Percentiles rank a stretch among this genome's conserved stretches.
Conservation (phyloP, 2,113 vertebrate species). For the Vulpes lagopus region DNA sequence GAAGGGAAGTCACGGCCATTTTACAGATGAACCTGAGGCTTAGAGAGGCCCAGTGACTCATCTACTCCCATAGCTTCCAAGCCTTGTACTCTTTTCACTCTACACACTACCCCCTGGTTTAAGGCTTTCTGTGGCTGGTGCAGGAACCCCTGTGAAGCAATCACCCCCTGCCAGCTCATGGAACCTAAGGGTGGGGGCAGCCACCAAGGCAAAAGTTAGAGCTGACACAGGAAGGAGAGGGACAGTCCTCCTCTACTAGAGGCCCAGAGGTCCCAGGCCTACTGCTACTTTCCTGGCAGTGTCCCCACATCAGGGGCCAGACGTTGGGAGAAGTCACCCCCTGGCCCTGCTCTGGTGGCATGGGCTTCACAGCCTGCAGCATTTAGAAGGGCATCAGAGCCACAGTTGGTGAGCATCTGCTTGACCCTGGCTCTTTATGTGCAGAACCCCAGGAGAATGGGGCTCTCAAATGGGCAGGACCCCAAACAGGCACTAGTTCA, state of each 20-base stretch:
- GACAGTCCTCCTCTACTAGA: neutral
- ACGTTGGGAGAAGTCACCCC: neutral
- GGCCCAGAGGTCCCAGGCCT: neutral
- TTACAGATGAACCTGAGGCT: slow-evolving; percentile 43
- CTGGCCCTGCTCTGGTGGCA: neutral
- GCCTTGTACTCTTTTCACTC: neutral
- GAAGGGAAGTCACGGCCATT: neutral
- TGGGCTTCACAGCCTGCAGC: neutral
- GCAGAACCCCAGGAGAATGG: neutral
- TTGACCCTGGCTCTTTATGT: neutral
- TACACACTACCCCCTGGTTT: neutral
- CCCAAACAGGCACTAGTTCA: neutral
- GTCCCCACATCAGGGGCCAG: neutral
- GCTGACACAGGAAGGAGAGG: neutral
- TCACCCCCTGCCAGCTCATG: neutral
- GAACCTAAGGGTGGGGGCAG: neutral
- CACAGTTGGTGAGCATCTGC: neutral
- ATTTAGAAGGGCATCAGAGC: neutral
- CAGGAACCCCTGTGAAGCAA: neutral
- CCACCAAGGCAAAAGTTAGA: neutral
- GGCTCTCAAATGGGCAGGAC: neutral
- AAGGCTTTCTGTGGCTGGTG: neutral
- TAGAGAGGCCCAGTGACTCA: neutral
- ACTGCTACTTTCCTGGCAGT: neutral
- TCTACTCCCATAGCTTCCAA: neutral